A percentile compares a stretch with the other conserved stretches of the same genome.
Evolutionary conservation across 2,797 vertebrate species (phyloP).

Genomic region (Euthynnus affinis): DNA sequence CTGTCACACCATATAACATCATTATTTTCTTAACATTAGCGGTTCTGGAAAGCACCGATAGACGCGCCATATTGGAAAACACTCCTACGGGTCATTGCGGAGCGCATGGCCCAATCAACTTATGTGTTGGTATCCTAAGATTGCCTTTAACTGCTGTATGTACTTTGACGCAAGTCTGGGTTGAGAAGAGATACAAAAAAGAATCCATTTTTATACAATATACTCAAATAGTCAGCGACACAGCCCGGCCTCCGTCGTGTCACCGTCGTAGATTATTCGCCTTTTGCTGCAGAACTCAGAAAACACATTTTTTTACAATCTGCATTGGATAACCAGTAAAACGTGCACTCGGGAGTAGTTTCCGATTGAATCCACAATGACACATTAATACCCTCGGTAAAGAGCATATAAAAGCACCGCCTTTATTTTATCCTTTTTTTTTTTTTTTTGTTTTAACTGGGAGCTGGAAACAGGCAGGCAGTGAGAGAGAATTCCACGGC

Average conservation of each 20-base stretch:
- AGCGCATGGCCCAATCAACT: too few species aligned
- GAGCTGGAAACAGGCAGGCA: constrained; percentile 44
- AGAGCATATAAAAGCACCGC: constrained; percentile 38
- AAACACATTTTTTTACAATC: constrained; percentile 3
- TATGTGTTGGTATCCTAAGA: too few species aligned
- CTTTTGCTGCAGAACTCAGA: background rate
- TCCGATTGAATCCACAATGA: constrained; percentile 34
- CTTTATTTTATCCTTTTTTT: background rate
- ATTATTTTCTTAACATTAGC: too few species aligned
- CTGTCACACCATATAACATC: too few species aligned
- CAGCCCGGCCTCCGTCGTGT: background rate
- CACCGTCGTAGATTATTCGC: background rate
- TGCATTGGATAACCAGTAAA: constrained; percentile 32
- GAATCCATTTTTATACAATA: too few species aligned
- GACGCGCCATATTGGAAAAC: too few species aligned
- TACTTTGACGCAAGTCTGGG: background rate
- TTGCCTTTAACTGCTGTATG: too few species aligned
- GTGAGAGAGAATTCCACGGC: constrained; percentile 64
- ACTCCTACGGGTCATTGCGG: too few species aligned
- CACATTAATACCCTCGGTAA: constrained; percentile 53
- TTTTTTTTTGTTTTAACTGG: constrained; percentile 51
- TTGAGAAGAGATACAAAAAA: too few species aligned
- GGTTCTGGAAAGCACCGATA: too few species aligned
- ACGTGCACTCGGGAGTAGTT: constrained; percentile 6
- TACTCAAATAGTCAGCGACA: background rate